Base-by-base conservation (phyloP, 2,797 vertebrate genomes). In the Botia kubotai region DNA sequence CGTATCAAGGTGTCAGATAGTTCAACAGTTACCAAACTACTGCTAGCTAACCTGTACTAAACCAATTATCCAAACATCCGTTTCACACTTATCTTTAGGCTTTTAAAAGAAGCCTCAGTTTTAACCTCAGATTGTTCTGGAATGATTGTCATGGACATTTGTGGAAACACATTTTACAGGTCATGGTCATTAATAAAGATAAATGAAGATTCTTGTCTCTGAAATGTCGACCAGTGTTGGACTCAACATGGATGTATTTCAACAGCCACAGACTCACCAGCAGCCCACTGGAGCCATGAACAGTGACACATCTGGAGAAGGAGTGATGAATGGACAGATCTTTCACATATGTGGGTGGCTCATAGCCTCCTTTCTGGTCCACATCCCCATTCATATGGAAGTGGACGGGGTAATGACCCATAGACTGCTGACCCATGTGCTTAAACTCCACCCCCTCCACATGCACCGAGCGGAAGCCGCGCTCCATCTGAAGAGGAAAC, bases 341-440 rank as follows among this genome's bases (percentile, higher is more conserved):
- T 7, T 92, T 94, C 89, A 98, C 91, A 0, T 90, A 97, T 0
- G 96, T 97, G 3, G 96, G 94, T 0, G 97, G 96, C 82, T 93
- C 6, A 43, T 99, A 98, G 78, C 96, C 96, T 50, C 98, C 98
- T 36, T 81, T 92, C 82, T 95, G 91, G 3, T 99, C 97, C 88
- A 99, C 93, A 0, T 99, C 96, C 23, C 97, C 96, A 0, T 95
- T 95, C 95, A 98, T 96, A 84, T 99, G 98, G 90, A 99, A 99
- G 84, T 99, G 98, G 50, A 99, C 88, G 0, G 98, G 97, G 77
- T 99, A 99, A 90, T 98, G 97, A 26, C 98, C 98, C 94, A 99
- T 93, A 0, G 95, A 94, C 92, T 99, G 98, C 90, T 99, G 97
- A 2, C 97, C 98, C 97, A 99, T 98, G 82, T 97, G 92, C 83